Evolutionary conservation across 2,888 invertebrate species (phyloP), one percentile per base, ranked within the genome.

Genomic region (Linnaemya tessellans): DNA sequence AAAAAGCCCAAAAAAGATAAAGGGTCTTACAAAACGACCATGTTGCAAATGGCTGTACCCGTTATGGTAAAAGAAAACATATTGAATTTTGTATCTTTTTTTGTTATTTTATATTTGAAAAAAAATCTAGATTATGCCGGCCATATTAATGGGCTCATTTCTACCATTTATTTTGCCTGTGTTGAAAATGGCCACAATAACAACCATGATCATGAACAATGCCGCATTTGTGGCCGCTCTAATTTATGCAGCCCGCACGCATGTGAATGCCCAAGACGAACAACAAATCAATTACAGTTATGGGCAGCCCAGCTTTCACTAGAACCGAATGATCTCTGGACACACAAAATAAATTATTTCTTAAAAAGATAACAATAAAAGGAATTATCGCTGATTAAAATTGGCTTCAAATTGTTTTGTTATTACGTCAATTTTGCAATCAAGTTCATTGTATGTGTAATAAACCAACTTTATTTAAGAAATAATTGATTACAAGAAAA

Each of bases 81-180:
- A 7, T 56, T 71, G 13, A 18, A 58, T 60, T 30, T 56, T 0
- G 30, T 35, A 38, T 56, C 1, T 64, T 15, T 30, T 54, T 3
- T 46, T n/a, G 5, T 22, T 41, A 10, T 20, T 58, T 18, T 43
- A 30, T 49, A 8, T 35, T 1, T 25, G 30, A 4, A 58, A n/a
- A 35, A 38, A 38, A 62, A 22, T 73, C 11, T 22, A 85, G 85
- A 82, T 87, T 25, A 90, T 95, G 84, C 96, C 96, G 0, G 95
- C 95, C 0, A 93, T 96, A 3, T 89, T 95, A 0, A 93, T 96
- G 93, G 94, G 95, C 0, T 95, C 95, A 13, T 92, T 96, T 64
- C 90, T 96, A 89, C 96, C 96, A 0, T 96, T 96, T 90, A 90
- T 95, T 20, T 90, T 96, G 88, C 96, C 96, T 0, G 94, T 94